These are phyloP conservation scores for Halesus radiatus DNA, from an alignment of 1,140 invertebrate species.

Conservation along the genomic window DNA sequence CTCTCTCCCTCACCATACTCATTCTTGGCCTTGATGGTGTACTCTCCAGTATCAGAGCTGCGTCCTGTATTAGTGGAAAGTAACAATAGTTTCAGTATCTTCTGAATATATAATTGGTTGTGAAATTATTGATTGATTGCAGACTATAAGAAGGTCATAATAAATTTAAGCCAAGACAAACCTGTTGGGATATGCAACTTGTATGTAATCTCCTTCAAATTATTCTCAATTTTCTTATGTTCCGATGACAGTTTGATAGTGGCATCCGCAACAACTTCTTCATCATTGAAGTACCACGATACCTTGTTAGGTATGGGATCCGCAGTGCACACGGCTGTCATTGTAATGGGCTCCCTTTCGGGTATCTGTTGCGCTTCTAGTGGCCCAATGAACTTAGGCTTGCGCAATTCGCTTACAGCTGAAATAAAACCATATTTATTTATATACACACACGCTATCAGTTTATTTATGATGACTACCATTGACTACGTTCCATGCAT, in stretches of 20 bases:
- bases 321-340: conserved; percentile 83
- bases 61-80: conserved; percentile 66
- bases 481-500: conserved; percentile 1
- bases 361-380: conserved; percentile 78
- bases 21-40: conserved; percentile 84
- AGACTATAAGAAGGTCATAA: conserved; percentile 10
- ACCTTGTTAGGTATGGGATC: conserved; percentile 78
- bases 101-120: neutral
- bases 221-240: conserved; percentile 78
- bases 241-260: conserved; percentile 69
- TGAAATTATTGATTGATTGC: conserved; percentile 15
- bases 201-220: conserved; percentile 81
- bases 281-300: conserved; percentile 71
- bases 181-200: conserved; percentile 78
- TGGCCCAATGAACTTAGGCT: conserved; percentile 80
- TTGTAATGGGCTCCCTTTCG: conserved; percentile 79
- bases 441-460: too few relatives aligned
- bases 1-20: conserved; percentile 81
- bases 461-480: too few relatives aligned
- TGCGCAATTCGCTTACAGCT: conserved; percentile 82
- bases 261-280: conserved; percentile 65
- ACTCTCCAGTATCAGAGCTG: conserved; percentile 84
- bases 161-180: conserved; percentile 51
- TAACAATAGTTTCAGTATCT: neutral
- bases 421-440: conserved; percentile 34